Evolutionary conservation across 2,888 invertebrate species (phyloP).

Genomic region (Sphinx pinastri): DNA sequence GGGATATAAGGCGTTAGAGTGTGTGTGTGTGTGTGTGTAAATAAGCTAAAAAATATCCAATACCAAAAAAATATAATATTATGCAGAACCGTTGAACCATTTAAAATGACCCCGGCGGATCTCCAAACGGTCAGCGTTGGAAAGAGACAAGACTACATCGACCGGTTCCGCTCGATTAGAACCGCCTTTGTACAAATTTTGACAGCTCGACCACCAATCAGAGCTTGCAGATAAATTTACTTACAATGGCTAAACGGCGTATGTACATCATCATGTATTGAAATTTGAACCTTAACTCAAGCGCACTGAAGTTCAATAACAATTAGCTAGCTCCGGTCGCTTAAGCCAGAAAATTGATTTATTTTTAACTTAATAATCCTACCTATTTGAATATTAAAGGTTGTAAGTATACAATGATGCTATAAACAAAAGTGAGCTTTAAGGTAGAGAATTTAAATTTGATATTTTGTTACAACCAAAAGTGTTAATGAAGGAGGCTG

Average conservation of each 20-base stretch:
- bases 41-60: too few relatives aligned
- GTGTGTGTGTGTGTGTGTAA: too few relatives aligned
- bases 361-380: conserved; percentile 15
- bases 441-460: background rate
- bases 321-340: background rate
- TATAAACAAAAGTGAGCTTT: background rate
- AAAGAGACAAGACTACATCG: conserved; percentile 62
- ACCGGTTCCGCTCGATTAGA: conserved; percentile 65
- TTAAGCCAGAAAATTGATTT: conserved; percentile 3
- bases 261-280: background rate
- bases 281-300: conserved; percentile 15
- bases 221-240: conserved; percentile 45
- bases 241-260: conserved; percentile 30
- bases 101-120: conserved; percentile 30
- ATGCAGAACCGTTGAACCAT: conserved; percentile 40
- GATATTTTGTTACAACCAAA: background rate
- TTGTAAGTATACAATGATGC: background rate
- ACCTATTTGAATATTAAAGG: background rate
- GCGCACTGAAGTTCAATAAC: background rate
- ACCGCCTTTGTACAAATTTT: conserved; percentile 73
- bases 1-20: too few relatives aligned
- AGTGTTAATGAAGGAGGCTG: conserved; percentile 4
- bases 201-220: conserved; percentile 71
- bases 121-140: conserved; percentile 42
- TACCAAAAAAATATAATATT: conserved; percentile 23